phyloP scores from a whole-genome alignment of 2,113 vertebrate species.

The Caretta caretta region DNA sequence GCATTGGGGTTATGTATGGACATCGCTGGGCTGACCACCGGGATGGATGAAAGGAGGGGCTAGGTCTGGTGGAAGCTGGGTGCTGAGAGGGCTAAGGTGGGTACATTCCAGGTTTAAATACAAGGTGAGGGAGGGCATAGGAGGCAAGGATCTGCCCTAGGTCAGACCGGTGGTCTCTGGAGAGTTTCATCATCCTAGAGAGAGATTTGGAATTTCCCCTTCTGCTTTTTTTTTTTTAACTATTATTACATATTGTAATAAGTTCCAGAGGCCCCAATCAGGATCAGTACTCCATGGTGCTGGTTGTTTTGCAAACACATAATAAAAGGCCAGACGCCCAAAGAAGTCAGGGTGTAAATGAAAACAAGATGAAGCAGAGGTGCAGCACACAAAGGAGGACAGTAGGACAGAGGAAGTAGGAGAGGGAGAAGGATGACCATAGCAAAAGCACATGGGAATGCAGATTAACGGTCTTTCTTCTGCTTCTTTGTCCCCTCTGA shows the following conservation, averaged over 20 bases:
- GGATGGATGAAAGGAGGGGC: background rate
- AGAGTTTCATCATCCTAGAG: too few relatives aligned
- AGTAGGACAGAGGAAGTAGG: background rate
- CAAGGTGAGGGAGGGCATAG: too few relatives aligned
- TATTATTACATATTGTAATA: background rate
- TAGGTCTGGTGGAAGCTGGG: too few relatives aligned
- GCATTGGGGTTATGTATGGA: background rate
- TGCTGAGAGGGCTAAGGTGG: background rate
- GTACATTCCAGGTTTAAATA: rapidly evolving
- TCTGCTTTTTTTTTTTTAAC: too few relatives aligned
- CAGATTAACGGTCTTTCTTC: background rate
- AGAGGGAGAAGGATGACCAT: background rate
- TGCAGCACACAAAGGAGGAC: background rate
- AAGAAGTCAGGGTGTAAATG: background rate
- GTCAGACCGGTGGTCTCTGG: background rate
- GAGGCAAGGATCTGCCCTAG: background rate
- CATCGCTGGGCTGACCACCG: too few relatives aligned
- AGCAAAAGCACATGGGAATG: too few relatives aligned
- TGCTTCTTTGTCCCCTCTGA: background rate
- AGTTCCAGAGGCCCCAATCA: background rate
- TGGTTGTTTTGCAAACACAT: background rate
- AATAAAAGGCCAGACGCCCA: too few relatives aligned
- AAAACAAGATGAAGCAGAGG: background rate
- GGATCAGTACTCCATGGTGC: background rate
- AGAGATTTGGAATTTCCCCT: too few relatives aligned